phyloP scores from a whole-genome alignment of 2,113 vertebrate genomes.

The Pholis gunnellus region DNA sequence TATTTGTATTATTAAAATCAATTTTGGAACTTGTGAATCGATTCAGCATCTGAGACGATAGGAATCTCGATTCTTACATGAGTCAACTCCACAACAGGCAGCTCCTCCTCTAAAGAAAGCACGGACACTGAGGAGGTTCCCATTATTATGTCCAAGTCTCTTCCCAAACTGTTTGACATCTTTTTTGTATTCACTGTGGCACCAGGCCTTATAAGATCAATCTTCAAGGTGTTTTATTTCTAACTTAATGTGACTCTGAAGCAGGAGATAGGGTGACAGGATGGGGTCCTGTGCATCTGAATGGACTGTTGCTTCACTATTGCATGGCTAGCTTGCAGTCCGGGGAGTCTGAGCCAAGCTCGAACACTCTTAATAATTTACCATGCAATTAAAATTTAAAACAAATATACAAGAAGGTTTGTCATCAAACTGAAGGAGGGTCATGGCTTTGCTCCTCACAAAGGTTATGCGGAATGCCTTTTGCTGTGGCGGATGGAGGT shows the following conservation, averaged over 20 bases:
- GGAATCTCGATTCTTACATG: not conserved
- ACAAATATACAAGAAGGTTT: slow-evolving; percentile 70
- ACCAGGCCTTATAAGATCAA: slow-evolving; percentile 2
- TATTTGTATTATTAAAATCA: not conserved
- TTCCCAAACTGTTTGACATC: slow-evolving; percentile 6
- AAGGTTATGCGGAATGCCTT: slow-evolving; percentile 32
- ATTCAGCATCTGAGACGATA: not conserved
- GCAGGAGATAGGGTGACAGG: slow-evolving; percentile 2
- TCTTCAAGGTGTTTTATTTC: slow-evolving; percentile 32
- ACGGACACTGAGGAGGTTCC: not conserved
- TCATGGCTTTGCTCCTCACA: slow-evolving; percentile 25
- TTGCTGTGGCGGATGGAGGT: not conserved
- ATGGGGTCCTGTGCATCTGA: slow-evolving; percentile 23
- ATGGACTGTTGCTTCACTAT: slow-evolving; percentile 48
- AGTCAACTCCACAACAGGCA: not conserved
- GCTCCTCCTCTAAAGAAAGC: slow-evolving; percentile 10
- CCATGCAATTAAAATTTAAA: slow-evolving; percentile 72
- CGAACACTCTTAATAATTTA: slow-evolving; percentile 73
- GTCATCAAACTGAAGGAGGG: slow-evolving; percentile 64
- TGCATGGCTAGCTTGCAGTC: slow-evolving; percentile 48
- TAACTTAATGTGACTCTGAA: slow-evolving; percentile 1
- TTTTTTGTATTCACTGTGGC: not conserved
- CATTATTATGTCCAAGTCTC: not conserved
- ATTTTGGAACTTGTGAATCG: not conserved
- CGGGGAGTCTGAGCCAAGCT: slow-evolving; percentile 34